A percentile compares a stretch with the other conserved stretches of the same genome.
Evolutionary conservation across 2,888 invertebrate species (phyloP).

Genomic region (Steromphala cineraria): DNA sequence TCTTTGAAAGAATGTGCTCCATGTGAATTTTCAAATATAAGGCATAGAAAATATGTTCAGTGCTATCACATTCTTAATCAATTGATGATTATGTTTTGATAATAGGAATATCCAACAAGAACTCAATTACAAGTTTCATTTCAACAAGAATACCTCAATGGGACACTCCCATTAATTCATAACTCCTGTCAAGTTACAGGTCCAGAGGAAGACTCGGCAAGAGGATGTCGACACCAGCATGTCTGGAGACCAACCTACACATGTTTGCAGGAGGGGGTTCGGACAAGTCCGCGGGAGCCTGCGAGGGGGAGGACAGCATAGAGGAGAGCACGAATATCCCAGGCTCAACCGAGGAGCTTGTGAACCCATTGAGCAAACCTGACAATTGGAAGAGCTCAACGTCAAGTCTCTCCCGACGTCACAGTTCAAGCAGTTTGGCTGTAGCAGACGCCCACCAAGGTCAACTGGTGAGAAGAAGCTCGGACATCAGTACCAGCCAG

Average conservation of each 20-base stretch:
- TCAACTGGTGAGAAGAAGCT: background rate
- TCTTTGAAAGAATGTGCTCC: too few species aligned
- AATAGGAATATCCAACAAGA: too few species aligned
- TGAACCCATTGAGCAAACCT: background rate
- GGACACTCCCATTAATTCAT: too few species aligned
- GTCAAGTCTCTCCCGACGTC: background rate
- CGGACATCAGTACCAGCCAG: background rate
- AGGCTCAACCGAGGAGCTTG: background rate
- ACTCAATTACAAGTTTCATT: too few species aligned
- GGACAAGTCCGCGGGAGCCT: too few species aligned
- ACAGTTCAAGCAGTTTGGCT: background rate
- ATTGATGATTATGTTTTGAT: too few species aligned
- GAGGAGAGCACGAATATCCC: background rate
- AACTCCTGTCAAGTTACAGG: background rate
- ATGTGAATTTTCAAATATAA: too few species aligned
- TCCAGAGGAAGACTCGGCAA: background rate
- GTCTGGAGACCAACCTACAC: conserved; percentile 10
- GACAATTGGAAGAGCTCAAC: background rate
- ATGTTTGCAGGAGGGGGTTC: too few species aligned
- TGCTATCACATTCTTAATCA: too few species aligned
- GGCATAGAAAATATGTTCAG: too few species aligned
- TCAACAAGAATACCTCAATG: too few species aligned
- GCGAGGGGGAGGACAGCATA: background rate
- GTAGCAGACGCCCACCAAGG: background rate
- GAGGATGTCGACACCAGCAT: conserved; percentile 21